Percentiles rank a stretch among this genome's conserved stretches.
Evolutionary conservation across 2,888 invertebrate species (phyloP).

Genomic region (Achlya flavicornis): DNA sequence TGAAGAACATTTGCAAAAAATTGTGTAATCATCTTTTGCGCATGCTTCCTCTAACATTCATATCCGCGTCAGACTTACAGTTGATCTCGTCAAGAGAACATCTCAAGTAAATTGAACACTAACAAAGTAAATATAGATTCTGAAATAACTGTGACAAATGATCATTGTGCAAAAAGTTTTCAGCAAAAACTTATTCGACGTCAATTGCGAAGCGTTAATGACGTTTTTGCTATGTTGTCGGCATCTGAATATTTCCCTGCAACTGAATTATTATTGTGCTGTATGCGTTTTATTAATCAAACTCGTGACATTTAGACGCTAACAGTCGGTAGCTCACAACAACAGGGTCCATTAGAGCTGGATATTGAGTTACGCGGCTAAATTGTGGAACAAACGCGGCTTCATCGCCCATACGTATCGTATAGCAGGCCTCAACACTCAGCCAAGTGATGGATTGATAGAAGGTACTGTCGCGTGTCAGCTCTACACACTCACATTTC

Average conservation of each 20-base stretch:
- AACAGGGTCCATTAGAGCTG: conserved; percentile 65
- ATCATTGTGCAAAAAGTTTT: neutral
- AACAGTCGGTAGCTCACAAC: conserved; percentile 38
- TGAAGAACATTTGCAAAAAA: conserved; percentile 31
- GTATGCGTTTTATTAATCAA: conserved; percentile 20
- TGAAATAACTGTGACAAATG: neutral
- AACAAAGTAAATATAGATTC: neutral
- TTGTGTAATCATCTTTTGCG: conserved; percentile 37
- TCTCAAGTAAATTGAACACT: neutral
- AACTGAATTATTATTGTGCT: neutral
- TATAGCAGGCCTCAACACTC: conserved; percentile 45
- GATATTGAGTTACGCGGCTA: conserved; percentile 69
- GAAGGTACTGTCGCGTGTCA: conserved; percentile 28
- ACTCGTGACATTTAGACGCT: conserved; percentile 28
- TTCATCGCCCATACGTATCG: conserved; percentile 59
- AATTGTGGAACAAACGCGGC: conserved; percentile 74
- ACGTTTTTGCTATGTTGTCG: conserved; percentile 10
- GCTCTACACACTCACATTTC: neutral
- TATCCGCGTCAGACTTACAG: neutral
- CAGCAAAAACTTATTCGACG: conserved; percentile 17
- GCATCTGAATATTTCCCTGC: neutral
- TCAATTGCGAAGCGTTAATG: conserved; percentile 19
- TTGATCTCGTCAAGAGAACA: neutral
- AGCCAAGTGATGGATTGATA: conserved; percentile 47
- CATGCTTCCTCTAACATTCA: conserved; percentile 32